A percentile compares a stretch with the other conserved stretches of the same genome.
phyloP scores from a whole-genome alignment of 2,797 vertebrate species.

The Coracias cyanogaster region DNA sequence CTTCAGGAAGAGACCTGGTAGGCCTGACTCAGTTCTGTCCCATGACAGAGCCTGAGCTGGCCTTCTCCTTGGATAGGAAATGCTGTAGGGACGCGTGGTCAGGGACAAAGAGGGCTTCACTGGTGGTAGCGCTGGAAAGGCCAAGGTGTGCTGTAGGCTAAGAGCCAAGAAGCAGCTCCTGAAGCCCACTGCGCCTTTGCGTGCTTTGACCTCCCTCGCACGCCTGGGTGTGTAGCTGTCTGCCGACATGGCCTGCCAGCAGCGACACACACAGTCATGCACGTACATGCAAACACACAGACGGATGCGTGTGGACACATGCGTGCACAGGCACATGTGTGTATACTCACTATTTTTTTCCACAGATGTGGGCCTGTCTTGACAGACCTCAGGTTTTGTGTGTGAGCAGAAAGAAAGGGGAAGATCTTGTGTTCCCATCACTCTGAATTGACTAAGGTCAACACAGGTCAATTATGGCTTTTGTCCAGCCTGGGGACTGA shows the following conservation, averaged over 20 bases:
- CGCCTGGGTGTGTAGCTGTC: background rate
- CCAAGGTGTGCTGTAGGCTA: background rate
- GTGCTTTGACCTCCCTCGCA: background rate
- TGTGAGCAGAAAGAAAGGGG: background rate
- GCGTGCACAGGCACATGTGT: background rate
- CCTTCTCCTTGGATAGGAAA: background rate
- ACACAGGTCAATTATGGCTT: conserved; percentile 2
- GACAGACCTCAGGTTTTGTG: background rate
- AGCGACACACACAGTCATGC: background rate
- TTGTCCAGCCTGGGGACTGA: background rate
- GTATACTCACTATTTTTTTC: background rate
- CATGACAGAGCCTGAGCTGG: background rate
- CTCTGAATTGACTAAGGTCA: background rate
- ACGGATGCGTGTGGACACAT: background rate
- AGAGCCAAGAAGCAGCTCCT: background rate
- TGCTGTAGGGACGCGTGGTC: accelerated
- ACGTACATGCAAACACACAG: background rate
- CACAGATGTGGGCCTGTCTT: background rate
- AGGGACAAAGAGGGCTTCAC: background rate
- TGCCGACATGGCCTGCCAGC: background rate
- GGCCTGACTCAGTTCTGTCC: background rate
- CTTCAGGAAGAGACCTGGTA: background rate
- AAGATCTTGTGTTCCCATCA: background rate
- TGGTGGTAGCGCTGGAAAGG: background rate
- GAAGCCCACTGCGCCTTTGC: background rate